phyloP scores from a whole-genome alignment of 2,888 invertebrate species.

The Himalopsyche kuldschensis region DNA sequence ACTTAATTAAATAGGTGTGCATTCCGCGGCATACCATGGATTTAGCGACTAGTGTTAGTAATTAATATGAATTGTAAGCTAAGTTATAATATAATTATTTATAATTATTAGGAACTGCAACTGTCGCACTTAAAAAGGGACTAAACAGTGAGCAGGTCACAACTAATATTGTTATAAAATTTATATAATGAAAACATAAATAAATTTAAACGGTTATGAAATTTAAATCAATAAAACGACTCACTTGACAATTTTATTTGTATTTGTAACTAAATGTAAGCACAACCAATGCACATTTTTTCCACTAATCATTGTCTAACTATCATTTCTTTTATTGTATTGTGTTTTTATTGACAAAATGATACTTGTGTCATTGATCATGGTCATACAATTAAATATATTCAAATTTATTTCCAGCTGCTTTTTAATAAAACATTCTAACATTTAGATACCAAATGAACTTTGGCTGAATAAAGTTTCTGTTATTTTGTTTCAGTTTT shows the following conservation, averaged over 20 bases:
- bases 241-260: not conserved
- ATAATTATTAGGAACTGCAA: not conserved
- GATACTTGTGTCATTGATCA: not conserved
- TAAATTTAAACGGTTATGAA: not conserved
- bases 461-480: not conserved
- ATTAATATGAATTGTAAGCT: not conserved
- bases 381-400: not conserved
- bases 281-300: slow-evolving; percentile 1
- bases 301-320: not conserved
- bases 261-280: not conserved
- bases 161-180: slow-evolving; percentile 9
- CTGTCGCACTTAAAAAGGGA: not conserved
- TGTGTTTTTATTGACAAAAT: not conserved
- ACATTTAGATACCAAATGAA: not conserved
- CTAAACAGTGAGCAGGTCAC: not conserved
- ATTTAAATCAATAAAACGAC: not conserved
- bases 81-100: not conserved
- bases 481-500: not conserved
- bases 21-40: not conserved
- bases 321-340: not conserved
- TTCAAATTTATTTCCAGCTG: not conserved
- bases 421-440: not conserved
- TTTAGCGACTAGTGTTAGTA: not conserved
- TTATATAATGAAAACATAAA: slow-evolving; percentile 2
- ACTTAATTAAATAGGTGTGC: not conserved